These are phyloP conservation scores for Porites evermanni DNA, from an alignment of 92 coral and sea anemone genomes.

Conservation along the genomic window DNA sequence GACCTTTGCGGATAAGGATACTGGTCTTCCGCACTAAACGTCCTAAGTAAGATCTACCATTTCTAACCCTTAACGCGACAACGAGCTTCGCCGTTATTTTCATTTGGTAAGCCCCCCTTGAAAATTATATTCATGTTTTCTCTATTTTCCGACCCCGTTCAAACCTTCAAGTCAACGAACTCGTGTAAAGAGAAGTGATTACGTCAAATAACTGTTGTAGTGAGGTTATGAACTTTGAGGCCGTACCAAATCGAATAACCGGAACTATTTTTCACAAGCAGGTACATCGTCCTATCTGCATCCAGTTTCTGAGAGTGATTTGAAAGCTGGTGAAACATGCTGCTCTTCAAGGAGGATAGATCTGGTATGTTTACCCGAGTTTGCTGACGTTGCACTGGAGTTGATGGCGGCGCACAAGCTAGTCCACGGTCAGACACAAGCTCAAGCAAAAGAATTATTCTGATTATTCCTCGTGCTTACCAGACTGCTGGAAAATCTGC, in stretches of 20 bases:
- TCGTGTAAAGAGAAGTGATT: neutral
- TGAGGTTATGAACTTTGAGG: neutral
- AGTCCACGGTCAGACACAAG: constrained; percentile 41
- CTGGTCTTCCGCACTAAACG: too few relatives aligned
- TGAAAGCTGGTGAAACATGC: constrained; percentile 32
- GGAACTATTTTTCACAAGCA: constrained; percentile 1
- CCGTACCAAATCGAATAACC: neutral
- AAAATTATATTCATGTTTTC: too few relatives aligned
- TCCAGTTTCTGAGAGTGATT: constrained; percentile 29
- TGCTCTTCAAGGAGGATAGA: constrained; percentile 44
- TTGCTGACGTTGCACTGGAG: constrained; percentile 49
- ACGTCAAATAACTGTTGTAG: neutral
- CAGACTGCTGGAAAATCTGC: constrained; percentile 36
- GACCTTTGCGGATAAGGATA: too few relatives aligned
- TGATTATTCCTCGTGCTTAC: constrained; percentile 36
- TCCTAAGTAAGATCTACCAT: too few relatives aligned
- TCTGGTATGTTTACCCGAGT: constrained; percentile 46
- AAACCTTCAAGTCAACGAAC: neutral
- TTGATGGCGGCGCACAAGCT: constrained; percentile 45
- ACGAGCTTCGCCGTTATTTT: too few relatives aligned
- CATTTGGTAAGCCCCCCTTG: too few relatives aligned
- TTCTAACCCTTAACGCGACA: too few relatives aligned
- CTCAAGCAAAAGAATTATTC: constrained; percentile 41
- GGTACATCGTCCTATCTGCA: constrained; percentile 32
- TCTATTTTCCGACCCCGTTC: too few relatives aligned